Base-by-base conservation (phyloP, 2,888 invertebrate genomes). In the Ernsta delagoae region DNA sequence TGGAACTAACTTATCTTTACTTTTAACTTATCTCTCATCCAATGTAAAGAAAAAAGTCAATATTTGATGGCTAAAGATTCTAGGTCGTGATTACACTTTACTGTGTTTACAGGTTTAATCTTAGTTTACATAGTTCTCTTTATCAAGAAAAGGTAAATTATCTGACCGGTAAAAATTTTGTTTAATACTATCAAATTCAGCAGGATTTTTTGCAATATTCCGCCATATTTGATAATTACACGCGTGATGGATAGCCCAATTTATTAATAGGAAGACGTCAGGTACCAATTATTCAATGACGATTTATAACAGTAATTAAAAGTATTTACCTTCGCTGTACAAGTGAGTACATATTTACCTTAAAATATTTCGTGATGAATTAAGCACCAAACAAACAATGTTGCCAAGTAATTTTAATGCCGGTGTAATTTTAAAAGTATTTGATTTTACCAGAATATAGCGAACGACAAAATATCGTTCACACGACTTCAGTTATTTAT, bases 251-350 rank as follows among this genome's bases (percentile, higher is more conserved):
- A 0, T 12, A 12, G 9, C 9, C 16, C 45, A 63, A 39, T 53
- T 62, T 48, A 53, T 36, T 36, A 59, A 50, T 12, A 62, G 62
- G 53, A 50, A 62, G 53, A 50, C 36, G n/a, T 57, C 36, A 7
- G 54, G 54, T 34, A 50, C 0, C 16, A 16, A 39, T 63, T 54
- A 31, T 36, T 61, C 41, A 54, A 6, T 54, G 53, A 39, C 41
- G 62, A 63, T 63, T 63, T 63, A 63, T 53, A 39, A 12, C 53
- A 54, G 39, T 63, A 39, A 53, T 63, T 63, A 24, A 6, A 31
- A 63, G n/a, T 43, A 63, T n/a, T 5, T 50, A 50, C 16, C 7
- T 7, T 7, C 5, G 5, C 5, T 12, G 45, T 45, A 45, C 1
- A 24, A 50, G 39, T 8, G n/a, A n/a, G n/a, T n/a, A n/a, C n/a